Evolutionary conservation across 2,113 vertebrate species (phyloP), one percentile per base, ranked within the genome.

Genomic region (Aviceda subcristata): DNA sequence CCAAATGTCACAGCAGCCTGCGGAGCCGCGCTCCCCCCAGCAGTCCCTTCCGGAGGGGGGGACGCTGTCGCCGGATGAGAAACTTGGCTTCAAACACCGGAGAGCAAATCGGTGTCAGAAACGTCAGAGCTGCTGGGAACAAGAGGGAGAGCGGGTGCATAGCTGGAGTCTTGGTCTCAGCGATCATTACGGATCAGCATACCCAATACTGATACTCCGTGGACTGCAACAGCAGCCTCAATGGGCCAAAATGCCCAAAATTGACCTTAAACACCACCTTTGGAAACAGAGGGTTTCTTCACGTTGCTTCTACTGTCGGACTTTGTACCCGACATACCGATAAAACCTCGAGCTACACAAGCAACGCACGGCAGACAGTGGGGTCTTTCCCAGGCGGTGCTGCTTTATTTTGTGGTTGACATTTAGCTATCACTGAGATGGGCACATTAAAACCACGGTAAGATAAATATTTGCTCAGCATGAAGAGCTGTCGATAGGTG

Each of bases 381-480:
- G 84, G 64, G 41, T 62, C 78, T 53, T 72, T 55, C 41, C 86
- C 55, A 17, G 57, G 24, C 4, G 13, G 45, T 5, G 5, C 67
- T 22, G 78, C 48, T 95, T 90, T 59, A 5, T 86, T 84, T 84
- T 27, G 75, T 16, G 43, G 34, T 6, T 88, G 68, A 11, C 86
- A 63, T 93, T 93, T 59, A 63, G 82, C 24, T 77, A 0, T 59
- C 48, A 36, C 82, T 12, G 34, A 75, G 82, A 84, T 32, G 69
- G 79, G 68, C 66, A 68, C 5, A 3, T 39, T 84, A 84, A 77
- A 90, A 66, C 34, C 63, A 11, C 2, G 51, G 2, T 27, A 93
- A 94, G 39, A 74, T 39, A 91, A 96, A 90, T 86, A 93, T 93
- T 93, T 94, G 55, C 75, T 69, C 88, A n/a, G 55, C 55, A 6